phyloP scores from a whole-genome alignment of 1,140 invertebrate genomes.

The Glomeris maerens region DNA sequence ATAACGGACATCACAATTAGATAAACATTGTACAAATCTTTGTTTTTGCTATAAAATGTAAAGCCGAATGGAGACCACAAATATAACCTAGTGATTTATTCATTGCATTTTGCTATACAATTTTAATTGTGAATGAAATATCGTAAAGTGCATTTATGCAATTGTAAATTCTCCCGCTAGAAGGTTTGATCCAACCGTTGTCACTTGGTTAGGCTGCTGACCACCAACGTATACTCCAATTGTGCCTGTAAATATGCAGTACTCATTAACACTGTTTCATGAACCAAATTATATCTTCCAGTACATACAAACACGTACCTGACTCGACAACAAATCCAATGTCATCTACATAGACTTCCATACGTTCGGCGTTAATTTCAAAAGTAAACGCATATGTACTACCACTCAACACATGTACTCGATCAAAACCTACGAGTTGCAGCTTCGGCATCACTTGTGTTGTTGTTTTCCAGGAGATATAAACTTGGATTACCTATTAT shows the following conservation, averaged over 20 bases:
- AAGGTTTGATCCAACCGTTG: conserved; percentile 22
- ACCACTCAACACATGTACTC: conserved; percentile 15
- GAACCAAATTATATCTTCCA: background rate
- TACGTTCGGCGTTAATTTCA: conserved; percentile 18
- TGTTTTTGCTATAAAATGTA: too few relatives aligned
- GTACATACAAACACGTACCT: conserved; percentile 11
- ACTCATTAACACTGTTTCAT: background rate
- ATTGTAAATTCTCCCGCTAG: conserved; percentile 10
- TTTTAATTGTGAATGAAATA: too few relatives aligned
- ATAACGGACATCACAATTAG: too few relatives aligned
- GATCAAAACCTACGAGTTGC: conserved; percentile 24
- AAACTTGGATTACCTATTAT: conserved; percentile 26
- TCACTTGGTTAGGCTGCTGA: conserved; percentile 26
- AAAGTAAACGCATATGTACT: conserved; percentile 4
- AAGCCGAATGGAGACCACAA: too few relatives aligned
- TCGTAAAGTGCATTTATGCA: too few relatives aligned
- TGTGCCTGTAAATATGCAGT: conserved; percentile 18
- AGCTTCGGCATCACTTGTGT: conserved; percentile 23
- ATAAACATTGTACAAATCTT: too few relatives aligned
- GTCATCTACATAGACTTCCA: conserved; percentile 25
- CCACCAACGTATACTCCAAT: conserved; percentile 27
- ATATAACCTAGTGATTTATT: too few relatives aligned
- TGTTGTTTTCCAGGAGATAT: conserved; percentile 23
- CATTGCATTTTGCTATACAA: too few relatives aligned
- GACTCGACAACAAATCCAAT: conserved; percentile 22